These are phyloP conservation scores for Champsocephalus gunnari DNA, from an alignment of 2,797 vertebrate species.

Conservation along the genomic window DNA sequence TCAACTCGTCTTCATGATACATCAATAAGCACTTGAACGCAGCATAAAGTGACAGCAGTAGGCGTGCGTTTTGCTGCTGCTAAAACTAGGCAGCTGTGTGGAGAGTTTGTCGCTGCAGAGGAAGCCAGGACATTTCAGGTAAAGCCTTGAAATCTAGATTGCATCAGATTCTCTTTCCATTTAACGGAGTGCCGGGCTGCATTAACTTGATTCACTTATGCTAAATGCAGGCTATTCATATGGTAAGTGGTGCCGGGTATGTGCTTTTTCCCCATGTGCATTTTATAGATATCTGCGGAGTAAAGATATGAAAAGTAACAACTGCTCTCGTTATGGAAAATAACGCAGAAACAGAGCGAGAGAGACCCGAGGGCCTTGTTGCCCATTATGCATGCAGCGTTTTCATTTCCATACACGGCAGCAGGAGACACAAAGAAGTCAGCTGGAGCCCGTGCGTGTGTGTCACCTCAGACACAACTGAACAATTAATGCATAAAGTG, in stretches of 20 bases:
- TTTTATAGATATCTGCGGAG: slow-evolving; percentile 63
- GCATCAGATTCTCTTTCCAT: slow-evolving; percentile 73
- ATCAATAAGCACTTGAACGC: slow-evolving; percentile 35
- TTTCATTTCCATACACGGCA: slow-evolving; percentile 61
- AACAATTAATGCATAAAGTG: slow-evolving; percentile 50
- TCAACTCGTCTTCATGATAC: slow-evolving; percentile 37
- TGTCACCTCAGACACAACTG: slow-evolving; percentile 37
- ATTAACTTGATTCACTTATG: slow-evolving; percentile 74
- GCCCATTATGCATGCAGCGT: slow-evolving; percentile 58
- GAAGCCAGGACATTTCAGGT: slow-evolving; percentile 60
- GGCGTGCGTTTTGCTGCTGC: slow-evolving; percentile 45
- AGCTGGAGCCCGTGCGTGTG: slow-evolving; percentile 19
- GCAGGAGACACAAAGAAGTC: slow-evolving; percentile 55
- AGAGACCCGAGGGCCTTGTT: slow-evolving; percentile 61
- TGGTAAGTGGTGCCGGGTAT: slow-evolving; percentile 66
- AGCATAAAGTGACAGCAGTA: slow-evolving; percentile 52
- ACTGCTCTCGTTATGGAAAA: slow-evolving; percentile 47
- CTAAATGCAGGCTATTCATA: slow-evolving; percentile 71
- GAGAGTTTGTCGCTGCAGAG: slow-evolving; percentile 59
- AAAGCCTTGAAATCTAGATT: slow-evolving; percentile 74
- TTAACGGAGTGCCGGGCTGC: slow-evolving; percentile 71
- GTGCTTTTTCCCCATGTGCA: slow-evolving; percentile 55
- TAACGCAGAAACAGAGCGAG: slow-evolving; percentile 29
- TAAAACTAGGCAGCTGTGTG: slow-evolving; percentile 56
- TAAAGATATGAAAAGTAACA: slow-evolving; percentile 71